phyloP scores from a whole-genome alignment of 2,888 invertebrate genomes.

The Endotricha flammealis region DNA sequence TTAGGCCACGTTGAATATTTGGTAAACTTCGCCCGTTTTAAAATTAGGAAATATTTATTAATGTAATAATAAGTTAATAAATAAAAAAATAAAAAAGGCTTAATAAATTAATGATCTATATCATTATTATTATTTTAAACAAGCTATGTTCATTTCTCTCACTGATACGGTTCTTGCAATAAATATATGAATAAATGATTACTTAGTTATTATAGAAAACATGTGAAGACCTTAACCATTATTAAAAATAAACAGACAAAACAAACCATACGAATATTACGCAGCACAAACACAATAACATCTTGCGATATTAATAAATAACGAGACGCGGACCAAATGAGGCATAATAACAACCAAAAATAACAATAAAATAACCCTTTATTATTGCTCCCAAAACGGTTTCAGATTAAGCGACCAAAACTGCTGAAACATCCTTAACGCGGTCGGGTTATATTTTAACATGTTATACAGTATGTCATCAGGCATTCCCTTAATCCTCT shows the following conservation, averaged over 20 bases:
- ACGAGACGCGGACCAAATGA: conserved; percentile 12
- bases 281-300: conserved; percentile 8
- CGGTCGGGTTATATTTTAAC: conserved; percentile 28
- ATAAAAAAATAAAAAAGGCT: no score
- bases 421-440: conserved; percentile 20
- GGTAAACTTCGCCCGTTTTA: conserved; percentile 12
- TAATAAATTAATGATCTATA: no score
- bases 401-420: conserved; percentile 29
- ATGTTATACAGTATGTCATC: conserved; percentile 50
- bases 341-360: conserved; percentile 22
- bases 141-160: no score
- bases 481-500: conserved; percentile 48
- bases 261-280: conserved; percentile 3
- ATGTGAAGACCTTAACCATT: no score
- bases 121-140: no score
- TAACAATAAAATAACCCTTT: conserved; percentile 33
- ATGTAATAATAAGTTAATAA: neutral
- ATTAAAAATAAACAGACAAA: neutral
- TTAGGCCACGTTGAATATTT: conserved; percentile 37
- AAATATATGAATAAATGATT: no score
- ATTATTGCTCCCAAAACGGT: conserved; percentile 32
- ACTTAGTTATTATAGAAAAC: no score
- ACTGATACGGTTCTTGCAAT: no score
- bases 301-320: conserved; percentile 8
- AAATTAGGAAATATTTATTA: conserved; percentile 6